phyloP scores from a whole-genome alignment of 2,113 vertebrate genomes.

The Menura novaehollandiae region DNA sequence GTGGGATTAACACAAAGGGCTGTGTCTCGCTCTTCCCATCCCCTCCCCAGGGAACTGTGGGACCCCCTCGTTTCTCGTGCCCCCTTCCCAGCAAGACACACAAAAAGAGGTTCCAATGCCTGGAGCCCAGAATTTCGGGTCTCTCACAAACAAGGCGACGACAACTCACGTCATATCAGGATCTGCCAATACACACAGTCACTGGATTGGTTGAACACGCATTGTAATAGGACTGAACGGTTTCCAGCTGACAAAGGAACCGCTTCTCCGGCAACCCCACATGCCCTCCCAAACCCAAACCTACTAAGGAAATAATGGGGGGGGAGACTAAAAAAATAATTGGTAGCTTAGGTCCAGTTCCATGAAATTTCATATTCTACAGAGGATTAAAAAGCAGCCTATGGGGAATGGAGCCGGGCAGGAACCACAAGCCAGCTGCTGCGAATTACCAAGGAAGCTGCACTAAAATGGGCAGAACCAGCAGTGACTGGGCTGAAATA shows the following conservation, averaged over 20 bases:
- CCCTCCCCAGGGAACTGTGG: neutral
- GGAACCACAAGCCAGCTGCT: slow-evolving; percentile 65
- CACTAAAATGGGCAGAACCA: slow-evolving; percentile 70
- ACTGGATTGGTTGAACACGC: slow-evolving; percentile 62
- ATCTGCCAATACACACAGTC: slow-evolving; percentile 64
- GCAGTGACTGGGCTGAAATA: slow-evolving; percentile 55
- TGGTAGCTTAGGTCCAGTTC: slow-evolving; percentile 59
- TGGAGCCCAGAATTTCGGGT: slow-evolving; percentile 9
- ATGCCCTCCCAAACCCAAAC: slow-evolving; percentile 49
- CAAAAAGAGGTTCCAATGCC: slow-evolving; percentile 17
- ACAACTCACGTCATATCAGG: slow-evolving; percentile 42
- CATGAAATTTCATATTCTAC: slow-evolving; percentile 61
- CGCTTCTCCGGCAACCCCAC: neutral
- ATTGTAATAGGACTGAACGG: slow-evolving; percentile 27
- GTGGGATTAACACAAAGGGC: neutral
- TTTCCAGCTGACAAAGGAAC: slow-evolving; percentile 41
- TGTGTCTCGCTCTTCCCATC: neutral
- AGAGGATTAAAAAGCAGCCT: slow-evolving; percentile 61
- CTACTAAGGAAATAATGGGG: slow-evolving; percentile 30
- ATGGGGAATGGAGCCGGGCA: slow-evolving; percentile 43
- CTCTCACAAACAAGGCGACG: slow-evolving; percentile 64
- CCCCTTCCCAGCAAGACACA: slow-evolving; percentile 12
- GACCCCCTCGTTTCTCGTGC: neutral
- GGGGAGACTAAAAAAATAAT: slow-evolving; percentile 67
- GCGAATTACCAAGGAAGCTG: slow-evolving; percentile 62